These are phyloP conservation scores for Ceratina australensis DNA, from an alignment of 1,140 invertebrate genomes.

Conservation along the genomic window DNA sequence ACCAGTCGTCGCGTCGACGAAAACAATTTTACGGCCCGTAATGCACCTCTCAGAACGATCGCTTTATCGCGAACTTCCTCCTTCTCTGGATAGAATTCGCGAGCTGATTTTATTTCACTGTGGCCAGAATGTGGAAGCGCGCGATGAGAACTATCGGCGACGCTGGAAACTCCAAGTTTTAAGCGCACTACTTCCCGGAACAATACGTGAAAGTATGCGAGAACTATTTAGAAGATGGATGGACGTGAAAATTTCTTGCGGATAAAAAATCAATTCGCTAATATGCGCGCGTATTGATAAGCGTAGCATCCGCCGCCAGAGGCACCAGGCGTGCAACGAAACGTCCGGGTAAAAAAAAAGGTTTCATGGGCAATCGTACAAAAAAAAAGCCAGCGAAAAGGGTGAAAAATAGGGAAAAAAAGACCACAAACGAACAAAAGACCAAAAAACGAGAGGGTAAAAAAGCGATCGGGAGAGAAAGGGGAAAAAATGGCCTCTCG, in stretches of 20 bases:
- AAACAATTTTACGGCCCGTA: constrained; percentile 16
- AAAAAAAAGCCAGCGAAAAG: not conserved
- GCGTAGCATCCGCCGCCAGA: not conserved
- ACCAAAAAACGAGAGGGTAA: not conserved
- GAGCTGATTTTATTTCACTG: not conserved
- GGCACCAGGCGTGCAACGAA: not conserved
- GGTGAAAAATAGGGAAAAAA: not conserved
- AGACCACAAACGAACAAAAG: not conserved
- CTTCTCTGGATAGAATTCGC: not conserved
- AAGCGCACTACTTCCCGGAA: not conserved
- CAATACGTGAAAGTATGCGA: too few species aligned
- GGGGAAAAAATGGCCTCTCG: not conserved
- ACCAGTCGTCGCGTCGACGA: not conserved
- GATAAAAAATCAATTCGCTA: too few species aligned
- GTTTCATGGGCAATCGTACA: not conserved
- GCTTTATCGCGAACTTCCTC: not conserved
- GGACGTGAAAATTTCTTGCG: too few species aligned
- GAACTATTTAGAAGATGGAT: too few species aligned
- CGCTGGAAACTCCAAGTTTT: not conserved
- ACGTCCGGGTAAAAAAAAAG: not conserved
- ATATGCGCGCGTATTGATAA: not conserved
- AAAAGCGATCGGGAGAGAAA: constrained; percentile 6
- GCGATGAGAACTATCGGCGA: not conserved
- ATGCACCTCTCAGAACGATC: not conserved
- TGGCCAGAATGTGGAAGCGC: not conserved